Conservation (phyloP, 64 coral and sea anemone species). For the Catalaphyllia jardinei region DNA sequence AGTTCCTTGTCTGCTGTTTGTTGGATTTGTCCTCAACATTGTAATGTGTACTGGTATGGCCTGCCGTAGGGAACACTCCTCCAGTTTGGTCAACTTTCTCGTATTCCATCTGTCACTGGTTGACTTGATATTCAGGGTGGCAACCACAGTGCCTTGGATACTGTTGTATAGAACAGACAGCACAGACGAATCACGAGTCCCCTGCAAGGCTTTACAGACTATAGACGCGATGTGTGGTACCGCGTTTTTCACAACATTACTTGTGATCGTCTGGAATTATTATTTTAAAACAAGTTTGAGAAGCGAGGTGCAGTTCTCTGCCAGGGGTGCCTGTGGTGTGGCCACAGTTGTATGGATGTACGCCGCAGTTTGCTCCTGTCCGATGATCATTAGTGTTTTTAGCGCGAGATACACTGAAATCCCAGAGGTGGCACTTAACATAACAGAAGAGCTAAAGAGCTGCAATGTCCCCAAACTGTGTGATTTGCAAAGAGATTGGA, state of each 20-base stretch:
- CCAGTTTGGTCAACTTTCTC: constrained; percentile 26
- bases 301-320: neutral
- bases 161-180: neutral
- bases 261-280: neutral
- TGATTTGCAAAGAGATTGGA: neutral
- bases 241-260: constrained; percentile 13
- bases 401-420: constrained; percentile 21
- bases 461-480: constrained; percentile 4
- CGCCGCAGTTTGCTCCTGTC: neutral
- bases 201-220: neutral
- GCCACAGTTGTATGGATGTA: constrained; percentile 9
- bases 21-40: constrained; percentile 1
- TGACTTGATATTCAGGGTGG: constrained; percentile 1
- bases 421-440: neutral
- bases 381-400: neutral
- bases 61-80: no score
- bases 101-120: constrained; percentile 31
- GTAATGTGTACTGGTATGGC: neutral
- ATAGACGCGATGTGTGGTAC: neutral
- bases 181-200: neutral
- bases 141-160: neutral
- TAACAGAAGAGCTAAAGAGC: neutral
- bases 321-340: neutral
- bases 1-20: neutral
- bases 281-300: neutral